phyloP scores from a whole-genome alignment of 2,888 invertebrate genomes.

The Steinernema scapterisci region DNA sequence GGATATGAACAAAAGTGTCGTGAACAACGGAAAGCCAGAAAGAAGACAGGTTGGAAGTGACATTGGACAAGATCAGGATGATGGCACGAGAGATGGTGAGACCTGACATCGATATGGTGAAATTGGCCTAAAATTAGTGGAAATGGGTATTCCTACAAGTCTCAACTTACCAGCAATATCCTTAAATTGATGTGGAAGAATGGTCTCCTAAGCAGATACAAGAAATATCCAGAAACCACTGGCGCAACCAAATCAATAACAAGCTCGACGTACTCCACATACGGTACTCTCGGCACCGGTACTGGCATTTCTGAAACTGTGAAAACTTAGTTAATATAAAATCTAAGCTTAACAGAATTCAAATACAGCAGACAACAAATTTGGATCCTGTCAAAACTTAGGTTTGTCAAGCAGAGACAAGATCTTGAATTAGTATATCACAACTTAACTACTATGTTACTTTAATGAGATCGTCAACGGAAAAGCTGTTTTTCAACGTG shows the following conservation, averaged over 20 bases:
- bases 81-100: neutral
- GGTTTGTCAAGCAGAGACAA: too few relatives aligned
- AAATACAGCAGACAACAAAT: too few relatives aligned
- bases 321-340: too few relatives aligned
- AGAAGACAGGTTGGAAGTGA: neutral
- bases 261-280: slow-evolving; percentile 3
- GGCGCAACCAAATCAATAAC: neutral
- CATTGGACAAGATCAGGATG: neutral
- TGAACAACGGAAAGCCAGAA: neutral
- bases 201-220: slow-evolving; percentile 2
- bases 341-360: too few relatives aligned
- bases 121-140: slow-evolving; percentile 4
- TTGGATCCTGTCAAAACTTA: too few relatives aligned
- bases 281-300: neutral
- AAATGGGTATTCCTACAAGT: neutral
- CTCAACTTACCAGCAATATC: neutral
- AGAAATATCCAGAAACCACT: neutral
- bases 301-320: neutral
- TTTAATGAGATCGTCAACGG: too few relatives aligned
- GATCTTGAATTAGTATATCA: too few relatives aligned
- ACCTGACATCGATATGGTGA: neutral
- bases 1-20: neutral
- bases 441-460: too few relatives aligned
- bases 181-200: neutral
- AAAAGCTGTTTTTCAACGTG: too few relatives aligned